Evolutionary conservation across 2,888 invertebrate genomes (phyloP).

Genomic region (Tineola bisselliella): DNA sequence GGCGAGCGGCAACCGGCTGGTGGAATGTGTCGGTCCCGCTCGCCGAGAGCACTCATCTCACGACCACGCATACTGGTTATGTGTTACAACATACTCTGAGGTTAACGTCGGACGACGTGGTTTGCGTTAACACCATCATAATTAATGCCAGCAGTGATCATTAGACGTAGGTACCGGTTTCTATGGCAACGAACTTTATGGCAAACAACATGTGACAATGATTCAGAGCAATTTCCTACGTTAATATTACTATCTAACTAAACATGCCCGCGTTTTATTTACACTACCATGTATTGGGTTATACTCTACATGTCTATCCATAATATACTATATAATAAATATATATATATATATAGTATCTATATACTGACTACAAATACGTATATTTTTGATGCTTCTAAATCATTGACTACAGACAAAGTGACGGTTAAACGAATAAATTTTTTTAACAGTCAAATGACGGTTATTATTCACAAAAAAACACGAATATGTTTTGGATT

Average conservation of each 20-base stretch:
- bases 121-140: not conserved
- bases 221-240: no score
- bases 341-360: no score
- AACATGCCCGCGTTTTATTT: no score
- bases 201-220: not conserved
- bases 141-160: slow-evolving; percentile 2
- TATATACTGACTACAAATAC: no score
- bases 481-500: not conserved
- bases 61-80: slow-evolving; percentile 11
- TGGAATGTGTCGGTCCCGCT: not conserved
- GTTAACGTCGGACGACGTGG: not conserved
- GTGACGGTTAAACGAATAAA: no score
- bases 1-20: not conserved
- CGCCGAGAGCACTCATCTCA: slow-evolving; percentile 1
- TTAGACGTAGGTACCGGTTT: not conserved
- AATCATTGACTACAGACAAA: no score
- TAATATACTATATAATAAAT: no score
- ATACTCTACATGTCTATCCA: no score
- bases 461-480: not conserved
- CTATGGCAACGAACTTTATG: slow-evolving; percentile 6
- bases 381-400: no score
- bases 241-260: no score
- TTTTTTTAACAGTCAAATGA: not conserved
- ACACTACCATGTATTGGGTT: no score
- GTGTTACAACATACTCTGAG: not conserved